Conservation (phyloP, 2,797 vertebrate species). For the Sebastes diaconus region DNA sequence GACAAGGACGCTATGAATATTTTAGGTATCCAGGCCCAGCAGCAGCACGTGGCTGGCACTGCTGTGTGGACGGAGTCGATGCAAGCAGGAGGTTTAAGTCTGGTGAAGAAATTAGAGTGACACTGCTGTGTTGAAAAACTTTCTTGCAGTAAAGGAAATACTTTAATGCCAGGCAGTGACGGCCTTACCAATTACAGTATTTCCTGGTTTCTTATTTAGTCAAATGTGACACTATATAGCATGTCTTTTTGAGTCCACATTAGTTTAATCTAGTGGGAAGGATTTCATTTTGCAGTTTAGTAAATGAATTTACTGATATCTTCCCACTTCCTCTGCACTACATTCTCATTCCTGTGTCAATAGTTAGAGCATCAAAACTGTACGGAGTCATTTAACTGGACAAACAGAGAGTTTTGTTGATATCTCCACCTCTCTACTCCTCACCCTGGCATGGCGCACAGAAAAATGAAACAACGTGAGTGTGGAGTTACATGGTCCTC, state of each 20-base stretch:
- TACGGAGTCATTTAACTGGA: background rate
- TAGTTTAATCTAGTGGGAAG: background rate
- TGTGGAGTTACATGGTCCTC: constrained; percentile 44
- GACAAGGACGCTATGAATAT: constrained; percentile 80
- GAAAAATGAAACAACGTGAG: constrained; percentile 23
- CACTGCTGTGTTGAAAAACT: background rate
- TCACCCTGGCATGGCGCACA: background rate
- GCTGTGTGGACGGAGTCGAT: constrained; percentile 26
- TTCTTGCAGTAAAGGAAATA: background rate
- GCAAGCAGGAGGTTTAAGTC: constrained; percentile 5
- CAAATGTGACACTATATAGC: background rate
- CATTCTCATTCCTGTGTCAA: background rate
- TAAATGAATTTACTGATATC: background rate
- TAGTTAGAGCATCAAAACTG: background rate
- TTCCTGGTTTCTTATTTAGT: background rate
- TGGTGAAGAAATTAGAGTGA: constrained; percentile 4
- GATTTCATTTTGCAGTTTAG: background rate
- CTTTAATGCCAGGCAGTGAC: background rate
- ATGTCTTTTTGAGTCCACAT: background rate
- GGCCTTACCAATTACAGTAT: background rate
- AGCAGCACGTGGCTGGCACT: constrained; percentile 40
- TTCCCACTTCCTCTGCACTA: background rate
- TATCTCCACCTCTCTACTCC: background rate
- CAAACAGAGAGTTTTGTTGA: background rate
- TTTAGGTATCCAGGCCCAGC: constrained; percentile 64